These are phyloP conservation scores for Timema podura DNA, from an alignment of 2,888 invertebrate species.

Conservation along the genomic window DNA sequence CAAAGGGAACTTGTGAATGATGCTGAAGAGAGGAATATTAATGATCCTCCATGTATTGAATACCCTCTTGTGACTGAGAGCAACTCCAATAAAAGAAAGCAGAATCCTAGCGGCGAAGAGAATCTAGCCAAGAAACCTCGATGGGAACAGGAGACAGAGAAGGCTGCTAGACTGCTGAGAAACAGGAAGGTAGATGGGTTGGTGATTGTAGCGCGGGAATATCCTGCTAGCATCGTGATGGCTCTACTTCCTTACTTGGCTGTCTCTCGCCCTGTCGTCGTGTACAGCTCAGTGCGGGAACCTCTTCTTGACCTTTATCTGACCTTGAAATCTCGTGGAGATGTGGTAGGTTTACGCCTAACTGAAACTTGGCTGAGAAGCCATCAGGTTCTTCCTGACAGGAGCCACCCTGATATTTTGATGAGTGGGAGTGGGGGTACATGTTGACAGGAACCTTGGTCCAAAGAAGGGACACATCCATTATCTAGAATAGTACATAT, in stretches of 20 bases:
- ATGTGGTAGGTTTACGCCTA: constrained; percentile 71
- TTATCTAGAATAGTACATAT: too few relatives aligned
- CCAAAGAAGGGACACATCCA: too few relatives aligned
- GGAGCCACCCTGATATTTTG: constrained; percentile 92
- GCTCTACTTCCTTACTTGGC: constrained; percentile 72
- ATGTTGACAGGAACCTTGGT: too few relatives aligned
- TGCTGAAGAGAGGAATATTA: too few relatives aligned
- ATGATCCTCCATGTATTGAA: too few relatives aligned
- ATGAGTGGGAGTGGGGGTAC: constrained; percentile 90
- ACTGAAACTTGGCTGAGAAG: constrained; percentile 83
- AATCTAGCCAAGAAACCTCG: constrained; percentile 51
- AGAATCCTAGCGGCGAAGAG: constrained; percentile 22
- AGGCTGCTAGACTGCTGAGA: constrained; percentile 58
- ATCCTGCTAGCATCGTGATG: constrained; percentile 75
- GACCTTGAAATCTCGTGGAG: constrained; percentile 65
- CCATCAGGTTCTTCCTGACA: constrained; percentile 83
- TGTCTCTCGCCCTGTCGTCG: constrained; percentile 77
- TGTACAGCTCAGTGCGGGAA: constrained; percentile 77
- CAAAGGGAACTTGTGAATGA: constrained; percentile 31
- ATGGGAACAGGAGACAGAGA: constrained; percentile 67
- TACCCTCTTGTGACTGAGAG: constrained; percentile 17
- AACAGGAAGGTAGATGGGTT: constrained; percentile 65
- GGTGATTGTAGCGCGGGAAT: constrained; percentile 76
- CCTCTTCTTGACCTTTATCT: constrained; percentile 80
- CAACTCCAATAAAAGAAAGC: constrained; percentile 23